Conservation (phyloP, 2,797 vertebrate genomes). For the Ctenopoma multispine region DNA sequence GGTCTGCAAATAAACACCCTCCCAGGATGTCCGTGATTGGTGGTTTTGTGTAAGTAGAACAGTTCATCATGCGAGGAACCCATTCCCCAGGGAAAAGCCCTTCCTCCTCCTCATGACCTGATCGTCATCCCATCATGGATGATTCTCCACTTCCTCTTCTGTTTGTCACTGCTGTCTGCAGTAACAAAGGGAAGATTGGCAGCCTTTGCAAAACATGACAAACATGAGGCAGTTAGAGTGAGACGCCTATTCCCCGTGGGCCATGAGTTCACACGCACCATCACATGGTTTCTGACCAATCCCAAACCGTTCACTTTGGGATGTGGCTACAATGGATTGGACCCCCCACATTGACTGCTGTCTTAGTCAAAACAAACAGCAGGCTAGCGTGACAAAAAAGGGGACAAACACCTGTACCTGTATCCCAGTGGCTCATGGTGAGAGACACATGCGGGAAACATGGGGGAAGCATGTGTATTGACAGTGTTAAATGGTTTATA, state of each 20-base stretch:
- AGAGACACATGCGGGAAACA: slow-evolving; percentile 48
- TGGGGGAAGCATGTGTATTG: slow-evolving; percentile 20
- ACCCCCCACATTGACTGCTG: slow-evolving; percentile 64
- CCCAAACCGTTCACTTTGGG: slow-evolving; percentile 27
- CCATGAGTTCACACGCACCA: slow-evolving; percentile 72
- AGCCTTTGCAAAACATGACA: slow-evolving; percentile 75
- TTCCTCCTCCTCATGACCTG: slow-evolving; percentile 58
- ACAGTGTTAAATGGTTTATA: slow-evolving; percentile 4
- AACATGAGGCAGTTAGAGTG: slow-evolving; percentile 60
- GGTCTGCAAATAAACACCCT: slow-evolving; percentile 25
- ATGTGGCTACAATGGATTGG: slow-evolving; percentile 36
- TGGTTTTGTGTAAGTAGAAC: slow-evolving; percentile 43
- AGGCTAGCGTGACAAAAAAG: slow-evolving; percentile 67
- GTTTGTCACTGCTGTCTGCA: slow-evolving; percentile 66
- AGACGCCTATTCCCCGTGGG: slow-evolving; percentile 64
- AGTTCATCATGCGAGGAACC: slow-evolving; percentile 48
- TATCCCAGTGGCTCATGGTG: slow-evolving; percentile 49
- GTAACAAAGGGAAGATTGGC: slow-evolving; percentile 74
- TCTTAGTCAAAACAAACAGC: slow-evolving; percentile 75
- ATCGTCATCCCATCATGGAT: slow-evolving; percentile 64
- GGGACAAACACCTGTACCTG: slow-evolving; percentile 72
- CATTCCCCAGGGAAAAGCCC: slow-evolving; percentile 47
- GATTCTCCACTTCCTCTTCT: slow-evolving; percentile 64
- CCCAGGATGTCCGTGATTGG: slow-evolving; percentile 21
- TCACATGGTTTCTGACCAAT: slow-evolving; percentile 48